Conservation (phyloP, 1,140 invertebrate genomes). For the Euura lappo region DNA sequence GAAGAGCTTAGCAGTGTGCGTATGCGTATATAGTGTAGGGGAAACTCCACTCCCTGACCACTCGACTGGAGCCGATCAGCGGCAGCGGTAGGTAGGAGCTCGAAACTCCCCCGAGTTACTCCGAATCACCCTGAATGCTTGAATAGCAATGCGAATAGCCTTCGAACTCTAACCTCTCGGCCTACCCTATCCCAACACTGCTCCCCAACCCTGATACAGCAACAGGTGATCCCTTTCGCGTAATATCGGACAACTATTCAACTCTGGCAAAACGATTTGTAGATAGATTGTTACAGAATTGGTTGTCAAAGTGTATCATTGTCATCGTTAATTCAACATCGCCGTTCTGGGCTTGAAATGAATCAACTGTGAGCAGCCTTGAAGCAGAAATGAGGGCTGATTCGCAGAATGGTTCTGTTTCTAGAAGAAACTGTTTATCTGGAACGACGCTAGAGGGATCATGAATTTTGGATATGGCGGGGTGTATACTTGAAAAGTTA, state of each 20-base stretch:
- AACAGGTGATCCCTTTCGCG: conserved; percentile 61
- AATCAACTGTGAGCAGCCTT: conserved; percentile 37
- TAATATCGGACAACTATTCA: conserved; percentile 47
- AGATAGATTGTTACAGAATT: not conserved
- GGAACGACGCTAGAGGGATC: not conserved
- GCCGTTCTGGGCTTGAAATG: conserved; percentile 22
- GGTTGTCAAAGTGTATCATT: no score
- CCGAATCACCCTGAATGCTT: conserved; percentile 45
- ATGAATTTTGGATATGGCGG: not conserved
- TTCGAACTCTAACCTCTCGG: conserved; percentile 17
- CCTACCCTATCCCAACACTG: conserved; percentile 15
- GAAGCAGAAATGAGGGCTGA: conserved; percentile 3
- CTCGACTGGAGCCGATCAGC: conserved; percentile 14
- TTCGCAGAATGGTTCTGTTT: not conserved
- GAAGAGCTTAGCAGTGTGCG: no score
- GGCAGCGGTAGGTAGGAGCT: conserved; percentile 35
- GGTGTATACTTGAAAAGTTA: not conserved
- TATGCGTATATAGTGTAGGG: not conserved
- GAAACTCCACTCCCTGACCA: conserved; percentile 44
- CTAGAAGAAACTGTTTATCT: not conserved
- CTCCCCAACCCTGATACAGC: conserved; percentile 56
- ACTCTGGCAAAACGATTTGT: conserved; percentile 6
- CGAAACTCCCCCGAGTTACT: conserved; percentile 36
- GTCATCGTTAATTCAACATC: not conserved
- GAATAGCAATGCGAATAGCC: conserved; percentile 55